These are phyloP conservation scores for Pinctada fucata DNA, from an alignment of 2,888 invertebrate genomes.

Conservation along the genomic window DNA sequence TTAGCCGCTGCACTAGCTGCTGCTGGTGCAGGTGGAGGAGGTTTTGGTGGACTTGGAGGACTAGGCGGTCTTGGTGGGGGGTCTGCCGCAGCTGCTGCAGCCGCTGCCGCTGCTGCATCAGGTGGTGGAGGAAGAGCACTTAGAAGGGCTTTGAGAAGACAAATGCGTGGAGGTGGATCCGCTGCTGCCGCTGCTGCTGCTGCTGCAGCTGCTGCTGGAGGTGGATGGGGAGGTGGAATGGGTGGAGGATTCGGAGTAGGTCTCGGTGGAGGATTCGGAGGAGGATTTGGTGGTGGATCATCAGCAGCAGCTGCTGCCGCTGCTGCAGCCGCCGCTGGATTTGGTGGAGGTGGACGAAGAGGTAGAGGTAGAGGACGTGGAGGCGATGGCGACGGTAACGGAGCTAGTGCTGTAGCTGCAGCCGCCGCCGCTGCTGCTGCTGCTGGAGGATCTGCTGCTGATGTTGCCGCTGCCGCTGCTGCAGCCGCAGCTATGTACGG, in stretches of 20 bases:
- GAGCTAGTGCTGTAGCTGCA: no score
- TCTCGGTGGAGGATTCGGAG: no score
- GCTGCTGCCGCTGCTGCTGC: background rate
- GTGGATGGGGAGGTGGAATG: background rate
- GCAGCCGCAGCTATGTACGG: no score
- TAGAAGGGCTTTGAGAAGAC: background rate
- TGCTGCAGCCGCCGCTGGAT: background rate
- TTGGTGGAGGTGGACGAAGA: background rate
- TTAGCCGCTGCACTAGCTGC: no score
- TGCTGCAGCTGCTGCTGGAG: background rate
- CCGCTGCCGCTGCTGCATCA: background rate
- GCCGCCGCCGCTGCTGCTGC: no score
- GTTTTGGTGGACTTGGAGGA: background rate
- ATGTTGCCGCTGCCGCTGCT: no score
- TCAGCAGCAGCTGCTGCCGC: slow-evolving; percentile 1
- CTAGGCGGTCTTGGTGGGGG: background rate
- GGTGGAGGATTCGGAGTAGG: no score
- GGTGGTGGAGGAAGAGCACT: background rate
- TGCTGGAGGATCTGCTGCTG: no score
- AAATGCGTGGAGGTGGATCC: background rate
- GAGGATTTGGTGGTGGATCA: background rate
- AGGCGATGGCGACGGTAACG: no score
- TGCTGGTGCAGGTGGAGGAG: background rate
- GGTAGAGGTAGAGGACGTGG: background rate
- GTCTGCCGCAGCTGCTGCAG: background rate